Percentiles rank a stretch among this genome's conserved stretches.
Conservation (phyloP, 2,113 vertebrate species). For the Prolemur simus region DNA sequence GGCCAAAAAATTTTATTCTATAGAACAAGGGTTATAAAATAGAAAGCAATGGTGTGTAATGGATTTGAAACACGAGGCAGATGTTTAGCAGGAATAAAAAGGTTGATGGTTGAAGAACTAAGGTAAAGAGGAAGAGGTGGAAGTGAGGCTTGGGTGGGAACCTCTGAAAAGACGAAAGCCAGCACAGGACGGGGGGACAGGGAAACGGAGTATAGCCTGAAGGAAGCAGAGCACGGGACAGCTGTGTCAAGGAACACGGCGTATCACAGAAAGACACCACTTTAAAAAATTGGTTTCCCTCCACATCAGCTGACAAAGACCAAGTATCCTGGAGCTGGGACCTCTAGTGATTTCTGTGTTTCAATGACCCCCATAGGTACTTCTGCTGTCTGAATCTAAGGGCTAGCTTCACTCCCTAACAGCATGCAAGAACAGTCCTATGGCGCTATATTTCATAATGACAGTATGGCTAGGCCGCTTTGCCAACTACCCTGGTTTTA, state of each 20-base stretch:
- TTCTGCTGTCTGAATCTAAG: conserved; percentile 36
- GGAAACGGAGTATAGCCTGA: not conserved
- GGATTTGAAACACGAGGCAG: conserved; percentile 10
- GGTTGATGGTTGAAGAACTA: not conserved
- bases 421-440: not conserved
- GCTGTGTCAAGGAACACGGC: not conserved
- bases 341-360: not conserved
- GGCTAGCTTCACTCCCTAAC: conserved; percentile 7
- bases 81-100: not conserved
- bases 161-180: not conserved
- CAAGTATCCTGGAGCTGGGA: conserved; percentile 27
- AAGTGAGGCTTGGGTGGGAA: not conserved
- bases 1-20: not conserved
- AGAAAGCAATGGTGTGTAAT: not conserved
- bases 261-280: not conserved
- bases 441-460: not conserved
- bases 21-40: not conserved
- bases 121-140: not conserved
- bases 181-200: not conserved
- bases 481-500: not conserved
- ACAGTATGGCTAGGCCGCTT: not conserved
- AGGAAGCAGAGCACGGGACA: no score
- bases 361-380: not conserved
- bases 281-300: not conserved
- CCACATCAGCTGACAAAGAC: not conserved